Conservation (phyloP, 2,113 vertebrate genomes). For the Centropristis striata region DNA sequence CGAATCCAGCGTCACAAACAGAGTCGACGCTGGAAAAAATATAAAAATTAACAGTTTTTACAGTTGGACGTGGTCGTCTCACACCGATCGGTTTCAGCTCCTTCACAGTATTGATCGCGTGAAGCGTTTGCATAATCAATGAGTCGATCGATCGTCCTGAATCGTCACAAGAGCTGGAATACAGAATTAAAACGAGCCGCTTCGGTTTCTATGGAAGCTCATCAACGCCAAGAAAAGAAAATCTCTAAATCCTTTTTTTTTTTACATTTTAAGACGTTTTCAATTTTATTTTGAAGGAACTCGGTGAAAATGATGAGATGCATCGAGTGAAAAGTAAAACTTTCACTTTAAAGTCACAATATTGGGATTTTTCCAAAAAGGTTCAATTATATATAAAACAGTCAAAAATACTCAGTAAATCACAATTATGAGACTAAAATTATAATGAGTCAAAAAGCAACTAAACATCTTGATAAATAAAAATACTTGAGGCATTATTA, state of each 20-base stretch:
- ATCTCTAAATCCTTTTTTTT: too few species aligned
- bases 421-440: background rate
- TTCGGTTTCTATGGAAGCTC: constrained; percentile 26
- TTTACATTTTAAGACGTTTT: background rate
- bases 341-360: background rate
- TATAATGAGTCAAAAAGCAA: background rate
- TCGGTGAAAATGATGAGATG: too few species aligned
- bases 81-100: constrained; percentile 2
- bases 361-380: too few species aligned
- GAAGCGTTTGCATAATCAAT: constrained; percentile 52
- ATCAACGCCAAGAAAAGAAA: constrained; percentile 5
- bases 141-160: background rate
- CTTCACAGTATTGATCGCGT: constrained; percentile 57
- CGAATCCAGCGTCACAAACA: too few species aligned
- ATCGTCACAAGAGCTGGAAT: constrained; percentile 32
- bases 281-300: too few species aligned
- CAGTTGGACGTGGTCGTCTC: background rate
- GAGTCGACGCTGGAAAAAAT: background rate
- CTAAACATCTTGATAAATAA: too few species aligned
- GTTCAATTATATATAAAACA: too few species aligned
- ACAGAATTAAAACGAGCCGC: constrained; percentile 28
- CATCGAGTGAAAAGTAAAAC: background rate
- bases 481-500: too few species aligned
- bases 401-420: too few species aligned
- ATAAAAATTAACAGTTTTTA: background rate